Conservation (phyloP, 2,113 vertebrate genomes). For the Rhinichthys klamathensis region DNA sequence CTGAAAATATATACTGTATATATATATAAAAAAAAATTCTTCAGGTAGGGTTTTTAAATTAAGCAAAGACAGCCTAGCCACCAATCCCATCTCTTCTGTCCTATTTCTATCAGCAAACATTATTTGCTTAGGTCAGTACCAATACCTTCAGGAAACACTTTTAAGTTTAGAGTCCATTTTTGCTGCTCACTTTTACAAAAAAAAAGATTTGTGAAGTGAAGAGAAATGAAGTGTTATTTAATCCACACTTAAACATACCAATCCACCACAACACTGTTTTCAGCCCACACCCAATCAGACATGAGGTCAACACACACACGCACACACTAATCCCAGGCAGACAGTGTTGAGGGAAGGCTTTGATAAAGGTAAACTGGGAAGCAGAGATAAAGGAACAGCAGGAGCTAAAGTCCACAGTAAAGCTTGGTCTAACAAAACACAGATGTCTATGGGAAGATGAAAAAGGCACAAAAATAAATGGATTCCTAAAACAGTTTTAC, state of each 20-base stretch:
- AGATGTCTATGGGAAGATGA: background rate
- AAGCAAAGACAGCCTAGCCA: background rate
- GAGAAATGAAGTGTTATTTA: slow-evolving; percentile 3
- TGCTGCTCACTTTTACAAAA: background rate
- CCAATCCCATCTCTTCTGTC: background rate
- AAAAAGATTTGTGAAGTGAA: background rate
- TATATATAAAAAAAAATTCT: no score
- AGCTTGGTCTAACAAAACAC: slow-evolving; percentile 30
- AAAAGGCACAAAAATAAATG: background rate
- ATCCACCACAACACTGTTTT: slow-evolving; percentile 12
- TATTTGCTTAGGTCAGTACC: background rate
- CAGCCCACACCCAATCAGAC: slow-evolving; percentile 26
- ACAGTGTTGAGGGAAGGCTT: slow-evolving; percentile 20
- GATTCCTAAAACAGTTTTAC: background rate
- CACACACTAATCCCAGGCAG: slow-evolving; percentile 34
- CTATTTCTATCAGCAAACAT: background rate
- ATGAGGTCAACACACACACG: slow-evolving; percentile 41
- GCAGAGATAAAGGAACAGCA: slow-evolving; percentile 32
- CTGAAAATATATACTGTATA: background rate
- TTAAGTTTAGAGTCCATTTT: background rate
- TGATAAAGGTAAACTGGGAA: slow-evolving; percentile 30
- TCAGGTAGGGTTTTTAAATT: background rate
- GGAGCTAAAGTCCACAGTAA: slow-evolving; percentile 30
- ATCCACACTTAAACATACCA: slow-evolving; percentile 19
- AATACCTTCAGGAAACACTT: background rate